Base-by-base conservation (phyloP, 2,113 vertebrate genomes). In the Nothocercus julius region DNA sequence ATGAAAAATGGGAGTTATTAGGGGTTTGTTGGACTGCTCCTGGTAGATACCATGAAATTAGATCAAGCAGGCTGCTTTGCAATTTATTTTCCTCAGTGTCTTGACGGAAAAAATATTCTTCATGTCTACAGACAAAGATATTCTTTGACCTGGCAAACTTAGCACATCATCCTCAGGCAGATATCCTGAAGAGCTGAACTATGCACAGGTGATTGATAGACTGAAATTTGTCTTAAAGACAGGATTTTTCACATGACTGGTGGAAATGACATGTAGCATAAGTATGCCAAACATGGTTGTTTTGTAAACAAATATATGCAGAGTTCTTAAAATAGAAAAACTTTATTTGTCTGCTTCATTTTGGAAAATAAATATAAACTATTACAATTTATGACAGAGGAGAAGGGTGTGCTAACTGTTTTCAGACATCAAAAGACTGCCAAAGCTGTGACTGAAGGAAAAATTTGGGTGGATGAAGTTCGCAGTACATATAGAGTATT, bases 1-100 rank as follows among this genome's bases (percentile, higher is more conserved):
- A 47, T 91, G 92, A 97, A 97, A 97, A 96, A 96, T 94, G 59
- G 82, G 42, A 93, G 68, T 96, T 96, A 94, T 94, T 94, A 95
- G 56, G 62, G 83, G n/a, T 89, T 87, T 83, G 58, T 91, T 82
- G 32, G 68, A 92, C 63, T 86, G 20, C 36, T 97, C 13, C 78
- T 94, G 95, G 81, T 84, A 86, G 51, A 95, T 88, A 79, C 54
- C 28, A 78, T 76, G 86, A 96, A 97, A 97, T 96, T 82, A 91
- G 94, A 97, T 93, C 53, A 92, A 95, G 40, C 82, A 79, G 53
- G 16, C 28, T 95, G 32, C 6, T 85, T 96, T 86, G 56, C 18
- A 82, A 90, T 96, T 92, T 93, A 85, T 94, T 96, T 91, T 87
- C 21, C 58, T 36, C 56, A 40, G 13, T 8, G 5, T 42, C 30